Evolutionary conservation across 2,113 vertebrate genomes (phyloP).

Genomic region (Panthera leo): DNA sequence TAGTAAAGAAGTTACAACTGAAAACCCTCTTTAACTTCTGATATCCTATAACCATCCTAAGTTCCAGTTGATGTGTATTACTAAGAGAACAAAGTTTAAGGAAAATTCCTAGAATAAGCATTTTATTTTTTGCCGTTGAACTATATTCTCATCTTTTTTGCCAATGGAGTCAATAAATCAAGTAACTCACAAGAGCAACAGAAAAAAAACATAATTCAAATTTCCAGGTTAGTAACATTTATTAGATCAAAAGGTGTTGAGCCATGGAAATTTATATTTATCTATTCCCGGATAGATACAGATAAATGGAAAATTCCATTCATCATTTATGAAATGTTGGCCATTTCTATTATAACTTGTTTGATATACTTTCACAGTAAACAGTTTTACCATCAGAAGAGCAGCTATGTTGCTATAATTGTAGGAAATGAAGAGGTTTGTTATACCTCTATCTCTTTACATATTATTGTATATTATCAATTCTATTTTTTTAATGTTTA

Average conservation of each 20-base stretch:
- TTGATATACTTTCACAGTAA: not conserved
- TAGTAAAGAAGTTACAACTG: not conserved
- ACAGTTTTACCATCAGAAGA: not conserved
- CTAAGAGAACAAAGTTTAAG: not conserved
- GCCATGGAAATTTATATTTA: not conserved
- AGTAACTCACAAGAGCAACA: not conserved
- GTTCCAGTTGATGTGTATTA: not conserved
- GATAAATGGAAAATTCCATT: slow-evolving; percentile 15
- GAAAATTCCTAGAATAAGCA: not conserved
- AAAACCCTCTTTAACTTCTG: not conserved
- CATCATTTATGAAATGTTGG: slow-evolving; percentile 14
- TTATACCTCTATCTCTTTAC: not conserved
- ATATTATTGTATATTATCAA: not conserved
- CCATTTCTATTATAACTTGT: not conserved
- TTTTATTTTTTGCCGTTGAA: not conserved
- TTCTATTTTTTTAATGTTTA: too few species aligned
- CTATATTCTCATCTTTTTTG: not conserved
- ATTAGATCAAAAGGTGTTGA: not conserved
- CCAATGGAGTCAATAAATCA: not conserved
- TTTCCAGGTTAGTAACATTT: not conserved
- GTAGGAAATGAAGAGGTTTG: not conserved
- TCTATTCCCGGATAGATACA: not conserved
- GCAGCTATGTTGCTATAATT: not conserved
- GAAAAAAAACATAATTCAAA: not conserved
- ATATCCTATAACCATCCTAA: not conserved